Percentiles rank a stretch among this genome's conserved stretches.
Conservation (phyloP, 2,888 invertebrate species). For the Bellardia pandia region DNA sequence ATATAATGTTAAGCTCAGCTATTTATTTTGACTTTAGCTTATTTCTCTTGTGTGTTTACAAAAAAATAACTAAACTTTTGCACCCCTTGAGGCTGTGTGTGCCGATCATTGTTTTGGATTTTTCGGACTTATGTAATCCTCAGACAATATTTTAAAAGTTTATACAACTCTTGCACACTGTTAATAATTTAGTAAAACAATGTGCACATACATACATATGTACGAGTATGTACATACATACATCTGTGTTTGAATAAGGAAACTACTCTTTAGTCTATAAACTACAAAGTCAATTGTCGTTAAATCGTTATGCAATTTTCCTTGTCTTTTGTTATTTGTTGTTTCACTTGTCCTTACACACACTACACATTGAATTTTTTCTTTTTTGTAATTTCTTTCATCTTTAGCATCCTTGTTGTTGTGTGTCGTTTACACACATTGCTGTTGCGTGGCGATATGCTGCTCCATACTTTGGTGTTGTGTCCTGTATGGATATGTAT, state of each 20-base stretch:
- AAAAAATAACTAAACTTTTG: too few species aligned
- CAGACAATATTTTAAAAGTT: too few species aligned
- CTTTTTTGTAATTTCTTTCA: conserved; percentile 31
- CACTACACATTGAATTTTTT: conserved; percentile 11
- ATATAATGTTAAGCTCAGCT: too few species aligned
- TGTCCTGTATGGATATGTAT: neutral
- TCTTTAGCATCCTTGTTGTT: conserved; percentile 22
- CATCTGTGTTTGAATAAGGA: neutral
- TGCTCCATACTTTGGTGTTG: neutral
- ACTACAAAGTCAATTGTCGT: conserved; percentile 66
- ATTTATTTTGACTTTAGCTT: too few species aligned
- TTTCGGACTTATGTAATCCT: too few species aligned
- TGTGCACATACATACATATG: too few species aligned
- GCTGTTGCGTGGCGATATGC: neutral
- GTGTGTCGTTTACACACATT: conserved; percentile 23
- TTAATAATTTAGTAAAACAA: too few species aligned
- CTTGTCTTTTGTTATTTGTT: conserved; percentile 53
- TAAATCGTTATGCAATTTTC: conserved; percentile 64
- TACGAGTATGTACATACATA: neutral
- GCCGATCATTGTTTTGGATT: too few species aligned
- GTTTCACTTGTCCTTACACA: neutral
- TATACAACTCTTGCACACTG: too few species aligned
- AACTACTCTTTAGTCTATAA: conserved; percentile 48
- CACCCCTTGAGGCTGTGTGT: too few species aligned
- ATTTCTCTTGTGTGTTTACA: too few species aligned